Percentiles rank a stretch among this genome's conserved stretches.
Conservation (phyloP, 2,888 invertebrate genomes). For the Hypselothyrea guttata region DNA sequence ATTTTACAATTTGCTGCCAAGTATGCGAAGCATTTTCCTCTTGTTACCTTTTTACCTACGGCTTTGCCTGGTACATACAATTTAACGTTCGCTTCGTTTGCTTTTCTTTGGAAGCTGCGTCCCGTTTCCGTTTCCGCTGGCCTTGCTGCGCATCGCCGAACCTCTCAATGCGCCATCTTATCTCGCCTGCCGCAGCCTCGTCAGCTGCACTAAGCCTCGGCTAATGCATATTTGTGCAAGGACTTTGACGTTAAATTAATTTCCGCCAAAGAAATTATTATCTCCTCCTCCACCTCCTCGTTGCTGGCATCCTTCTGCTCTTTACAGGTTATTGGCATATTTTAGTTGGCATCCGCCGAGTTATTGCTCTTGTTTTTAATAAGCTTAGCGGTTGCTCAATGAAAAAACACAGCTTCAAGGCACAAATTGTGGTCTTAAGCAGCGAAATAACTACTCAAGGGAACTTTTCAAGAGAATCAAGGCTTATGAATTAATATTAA, state of each 20-base stretch:
- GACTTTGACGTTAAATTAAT: slow-evolving; percentile 74
- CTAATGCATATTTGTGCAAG: slow-evolving; percentile 73
- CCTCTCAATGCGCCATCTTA: slow-evolving; percentile 13
- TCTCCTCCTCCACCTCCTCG: slow-evolving; percentile 15
- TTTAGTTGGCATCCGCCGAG: slow-evolving; percentile 37
- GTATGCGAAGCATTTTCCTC: slow-evolving; percentile 10
- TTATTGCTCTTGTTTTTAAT: slow-evolving; percentile 32
- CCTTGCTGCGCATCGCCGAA: slow-evolving; percentile 29
- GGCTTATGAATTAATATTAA: too few relatives aligned
- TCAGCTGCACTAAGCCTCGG: slow-evolving; percentile 49
- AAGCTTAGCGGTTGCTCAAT: slow-evolving; percentile 17
- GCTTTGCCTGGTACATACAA: slow-evolving; percentile 34
- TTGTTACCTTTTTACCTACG: slow-evolving; percentile 16
- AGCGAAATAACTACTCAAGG: too few relatives aligned
- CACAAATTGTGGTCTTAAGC: neutral
- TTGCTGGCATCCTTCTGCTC: too few relatives aligned
- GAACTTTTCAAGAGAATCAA: too few relatives aligned
- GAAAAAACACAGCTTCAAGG: neutral
- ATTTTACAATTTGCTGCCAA: slow-evolving; percentile 52
- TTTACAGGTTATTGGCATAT: slow-evolving; percentile 63
- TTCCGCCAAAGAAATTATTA: slow-evolving; percentile 68
- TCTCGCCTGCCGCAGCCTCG: neutral
- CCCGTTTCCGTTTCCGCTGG: slow-evolving; percentile 43
- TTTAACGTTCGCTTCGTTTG: slow-evolving; percentile 13
- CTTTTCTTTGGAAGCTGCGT: slow-evolving; percentile 5